Percentiles rank a stretch among this genome's conserved stretches.
These are phyloP conservation scores for Ondatra zibethicus DNA, from an alignment of 2,113 vertebrate species.

Conservation along the genomic window DNA sequence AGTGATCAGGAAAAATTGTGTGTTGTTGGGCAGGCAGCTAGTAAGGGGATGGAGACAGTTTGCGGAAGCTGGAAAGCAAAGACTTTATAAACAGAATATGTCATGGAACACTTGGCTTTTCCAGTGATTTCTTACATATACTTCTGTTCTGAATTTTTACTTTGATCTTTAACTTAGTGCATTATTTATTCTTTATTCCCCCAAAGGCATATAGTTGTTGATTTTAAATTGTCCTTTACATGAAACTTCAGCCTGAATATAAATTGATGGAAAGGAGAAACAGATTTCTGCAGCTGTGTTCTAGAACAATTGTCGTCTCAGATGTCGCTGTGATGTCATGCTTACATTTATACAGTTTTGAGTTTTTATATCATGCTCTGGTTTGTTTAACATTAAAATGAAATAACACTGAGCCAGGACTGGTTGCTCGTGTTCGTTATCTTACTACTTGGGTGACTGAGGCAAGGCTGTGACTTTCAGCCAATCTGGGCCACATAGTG, in stretches of 20 bases:
- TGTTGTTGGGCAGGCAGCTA: background rate
- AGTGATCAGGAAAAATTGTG: constrained; percentile 36
- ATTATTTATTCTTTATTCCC: background rate
- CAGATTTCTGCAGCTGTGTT: background rate
- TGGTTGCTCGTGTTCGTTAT: background rate
- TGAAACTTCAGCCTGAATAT: background rate
- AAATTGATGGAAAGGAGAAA: background rate
- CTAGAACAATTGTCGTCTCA: background rate
- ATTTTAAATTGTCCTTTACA: background rate
- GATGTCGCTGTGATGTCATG: background rate
- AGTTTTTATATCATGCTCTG: constrained; percentile 3
- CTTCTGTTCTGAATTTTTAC: constrained; percentile 27
- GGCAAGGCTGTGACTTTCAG: background rate
- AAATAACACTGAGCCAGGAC: background rate
- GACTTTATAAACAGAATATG: constrained; percentile 44
- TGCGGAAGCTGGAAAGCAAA: constrained; percentile 34
- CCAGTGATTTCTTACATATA: background rate
- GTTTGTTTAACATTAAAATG: background rate
- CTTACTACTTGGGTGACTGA: background rate
- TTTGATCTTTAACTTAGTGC: constrained; percentile 27
- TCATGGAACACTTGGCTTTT: background rate
- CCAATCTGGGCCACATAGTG: background rate
- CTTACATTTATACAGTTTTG: background rate
- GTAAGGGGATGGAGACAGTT: constrained; percentile 12
- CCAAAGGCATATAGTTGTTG: background rate